Conservation (phyloP, 2,797 vertebrate species). For the Anguilla marmorata region DNA sequence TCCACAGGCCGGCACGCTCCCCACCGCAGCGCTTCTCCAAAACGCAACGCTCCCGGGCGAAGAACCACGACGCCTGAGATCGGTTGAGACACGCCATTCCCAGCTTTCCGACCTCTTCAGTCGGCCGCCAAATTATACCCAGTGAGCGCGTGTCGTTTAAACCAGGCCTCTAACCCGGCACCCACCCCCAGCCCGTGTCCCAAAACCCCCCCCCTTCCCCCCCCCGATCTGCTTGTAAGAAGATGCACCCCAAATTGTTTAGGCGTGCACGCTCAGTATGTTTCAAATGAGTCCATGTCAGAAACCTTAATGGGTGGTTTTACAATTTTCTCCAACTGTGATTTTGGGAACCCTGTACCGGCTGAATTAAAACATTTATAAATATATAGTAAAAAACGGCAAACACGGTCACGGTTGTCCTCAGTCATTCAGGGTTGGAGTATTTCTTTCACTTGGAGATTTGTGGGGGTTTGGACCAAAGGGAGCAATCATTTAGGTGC, state of each 20-base stretch:
- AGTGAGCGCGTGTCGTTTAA: not conserved
- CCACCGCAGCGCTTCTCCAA: no score
- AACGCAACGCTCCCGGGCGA: no score
- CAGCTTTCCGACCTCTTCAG: slow-evolving; percentile 51
- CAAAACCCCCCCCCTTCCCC: not conserved
- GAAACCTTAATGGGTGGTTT: not conserved
- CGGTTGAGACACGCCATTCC: slow-evolving; percentile 47
- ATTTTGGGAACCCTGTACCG: not conserved
- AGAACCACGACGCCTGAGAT: no score
- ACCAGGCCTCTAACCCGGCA: not conserved
- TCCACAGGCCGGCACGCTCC: not conserved
- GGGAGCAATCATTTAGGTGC: not conserved
- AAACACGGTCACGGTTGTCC: not conserved
- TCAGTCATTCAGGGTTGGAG: not conserved
- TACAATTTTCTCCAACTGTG: not conserved
- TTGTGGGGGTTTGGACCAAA: not conserved
- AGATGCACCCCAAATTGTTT: not conserved
- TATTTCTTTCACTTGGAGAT: not conserved
- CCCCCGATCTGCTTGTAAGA: not conserved
- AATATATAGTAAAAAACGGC: not conserved
- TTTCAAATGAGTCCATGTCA: not conserved
- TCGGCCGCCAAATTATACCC: slow-evolving; percentile 32
- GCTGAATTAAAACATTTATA: not conserved
- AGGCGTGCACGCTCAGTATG: slow-evolving; percentile 14
- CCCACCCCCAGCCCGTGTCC: no score